Base-by-base conservation (phyloP, 2,888 invertebrate genomes). In the Harpalus rubripes region DNA sequence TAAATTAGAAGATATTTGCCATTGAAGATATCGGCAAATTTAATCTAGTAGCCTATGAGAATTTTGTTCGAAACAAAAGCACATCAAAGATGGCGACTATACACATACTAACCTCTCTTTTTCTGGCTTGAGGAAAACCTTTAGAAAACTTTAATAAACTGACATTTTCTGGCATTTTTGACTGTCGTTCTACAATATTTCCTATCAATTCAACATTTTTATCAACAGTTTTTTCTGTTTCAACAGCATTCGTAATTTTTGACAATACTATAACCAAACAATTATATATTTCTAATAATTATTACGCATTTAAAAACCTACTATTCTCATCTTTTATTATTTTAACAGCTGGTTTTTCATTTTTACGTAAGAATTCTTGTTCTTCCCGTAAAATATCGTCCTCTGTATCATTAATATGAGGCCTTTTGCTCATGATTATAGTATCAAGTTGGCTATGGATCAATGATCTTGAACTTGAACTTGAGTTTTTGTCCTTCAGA, bases 371-470 rank as follows among this genome's bases (percentile, higher is more conserved):
- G 89, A 95, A 96, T 86, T 95, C 95, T 87, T 94, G 93, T 89
- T 96, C 96, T 93, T 96, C 94, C 85, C 93, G 93, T 18, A 96
- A 91, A 56, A 96, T 92, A 88, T 96, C 96, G 15, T 95, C 94
- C 88, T 96, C 96, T 61, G 92, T 93, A 89, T 96, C 96, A 5
- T 93, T 93, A 1, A 93, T 93, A 88, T 94, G 95, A 0, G 96
- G 96, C 87, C 96, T 86, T 86, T 65, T 88, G 88, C 44, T 41
- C 84, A 84, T 84, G 15, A 63, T 84, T 83, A 8, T 82, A 16
- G 1, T 12, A 5, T 32, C 5, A 8, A 52, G 6, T 8, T 12
- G 10, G 6, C 44, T 1, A 44, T 44, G 8, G 10, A 44, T 44
- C 10, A 44, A 22, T 22, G 8, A 44, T n/a, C n/a, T n/a, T n/a